These are phyloP conservation scores for Buphagus erythrorhynchus DNA, from an alignment of 2,797 vertebrate species.

Conservation along the genomic window DNA sequence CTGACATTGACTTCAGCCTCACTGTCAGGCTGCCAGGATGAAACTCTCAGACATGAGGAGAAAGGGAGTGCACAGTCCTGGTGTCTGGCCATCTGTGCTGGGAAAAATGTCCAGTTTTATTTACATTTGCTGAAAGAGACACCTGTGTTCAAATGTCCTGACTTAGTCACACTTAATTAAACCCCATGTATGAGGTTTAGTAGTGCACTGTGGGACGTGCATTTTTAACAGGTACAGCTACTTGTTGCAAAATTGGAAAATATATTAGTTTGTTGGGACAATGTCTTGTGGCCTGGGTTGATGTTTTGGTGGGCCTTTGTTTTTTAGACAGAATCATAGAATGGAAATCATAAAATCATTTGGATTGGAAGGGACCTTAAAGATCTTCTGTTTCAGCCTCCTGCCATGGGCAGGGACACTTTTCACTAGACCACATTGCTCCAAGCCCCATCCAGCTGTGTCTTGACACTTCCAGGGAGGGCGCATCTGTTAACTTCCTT, in stretches of 20 bases:
- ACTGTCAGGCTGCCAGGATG: neutral
- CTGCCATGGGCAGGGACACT: neutral
- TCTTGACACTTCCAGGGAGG: no score
- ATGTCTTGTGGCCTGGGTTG: neutral
- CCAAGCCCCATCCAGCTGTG: neutral
- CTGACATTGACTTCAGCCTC: neutral
- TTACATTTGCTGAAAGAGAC: neutral
- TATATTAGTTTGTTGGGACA: rapidly evolving
- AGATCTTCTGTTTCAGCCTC: neutral
- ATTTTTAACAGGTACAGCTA: neutral
- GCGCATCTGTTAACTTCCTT: no score
- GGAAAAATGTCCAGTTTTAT: neutral
- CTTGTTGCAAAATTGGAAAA: neutral
- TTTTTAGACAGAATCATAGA: neutral
- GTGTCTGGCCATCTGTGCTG: neutral
- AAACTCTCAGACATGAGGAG: neutral
- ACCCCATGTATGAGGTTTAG: rapidly evolving
- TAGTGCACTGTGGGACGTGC: rapidly evolving
- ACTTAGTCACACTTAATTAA: neutral
- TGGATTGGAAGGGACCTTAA: neutral
- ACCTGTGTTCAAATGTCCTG: neutral
- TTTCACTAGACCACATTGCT: neutral
- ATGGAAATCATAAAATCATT: neutral
- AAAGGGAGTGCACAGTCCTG: neutral
- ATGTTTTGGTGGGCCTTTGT: neutral